Evolutionary conservation across 1,140 invertebrate genomes (phyloP).

Genomic region (Helicoverpa zea): DNA sequence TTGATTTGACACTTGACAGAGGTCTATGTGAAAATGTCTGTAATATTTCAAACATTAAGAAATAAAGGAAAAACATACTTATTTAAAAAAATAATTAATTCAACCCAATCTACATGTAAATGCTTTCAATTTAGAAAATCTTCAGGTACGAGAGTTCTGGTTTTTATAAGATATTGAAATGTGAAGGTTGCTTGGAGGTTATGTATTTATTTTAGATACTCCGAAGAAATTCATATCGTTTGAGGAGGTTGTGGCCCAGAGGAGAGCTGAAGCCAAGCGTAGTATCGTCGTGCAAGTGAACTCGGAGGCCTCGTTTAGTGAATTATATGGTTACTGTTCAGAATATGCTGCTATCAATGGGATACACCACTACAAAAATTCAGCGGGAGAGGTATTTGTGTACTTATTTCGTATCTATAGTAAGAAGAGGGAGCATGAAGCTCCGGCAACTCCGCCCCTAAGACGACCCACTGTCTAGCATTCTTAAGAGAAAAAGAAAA

Average conservation of each 20-base stretch:
- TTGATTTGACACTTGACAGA: constrained; percentile 22
- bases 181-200: constrained; percentile 72
- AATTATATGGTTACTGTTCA: constrained; percentile 89
- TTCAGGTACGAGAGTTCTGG: constrained; percentile 66
- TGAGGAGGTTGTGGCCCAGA: constrained; percentile 76
- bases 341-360: constrained; percentile 87
- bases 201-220: constrained; percentile 80
- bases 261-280: constrained; percentile 87
- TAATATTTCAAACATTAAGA: constrained; percentile 73
- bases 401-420: constrained; percentile 11
- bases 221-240: constrained; percentile 76
- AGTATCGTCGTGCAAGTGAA: constrained; percentile 89
- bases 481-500: too few relatives aligned
- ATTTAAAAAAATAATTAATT: constrained; percentile 70
- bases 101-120: constrained; percentile 63
- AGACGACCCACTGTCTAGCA: too few relatives aligned
- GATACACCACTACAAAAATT: constrained; percentile 89
- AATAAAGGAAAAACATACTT: constrained; percentile 68
- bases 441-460: too few relatives aligned
- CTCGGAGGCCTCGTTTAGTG: constrained; percentile 87
- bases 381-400: constrained; percentile 70
- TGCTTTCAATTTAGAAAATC: constrained; percentile 68
- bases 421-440: too few relatives aligned
- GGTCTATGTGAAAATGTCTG: constrained; percentile 72
- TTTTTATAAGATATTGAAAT: constrained; percentile 47